Base-by-base conservation (phyloP, 2,797 vertebrate genomes). In the Oryzias dopingdopingensis region DNA sequence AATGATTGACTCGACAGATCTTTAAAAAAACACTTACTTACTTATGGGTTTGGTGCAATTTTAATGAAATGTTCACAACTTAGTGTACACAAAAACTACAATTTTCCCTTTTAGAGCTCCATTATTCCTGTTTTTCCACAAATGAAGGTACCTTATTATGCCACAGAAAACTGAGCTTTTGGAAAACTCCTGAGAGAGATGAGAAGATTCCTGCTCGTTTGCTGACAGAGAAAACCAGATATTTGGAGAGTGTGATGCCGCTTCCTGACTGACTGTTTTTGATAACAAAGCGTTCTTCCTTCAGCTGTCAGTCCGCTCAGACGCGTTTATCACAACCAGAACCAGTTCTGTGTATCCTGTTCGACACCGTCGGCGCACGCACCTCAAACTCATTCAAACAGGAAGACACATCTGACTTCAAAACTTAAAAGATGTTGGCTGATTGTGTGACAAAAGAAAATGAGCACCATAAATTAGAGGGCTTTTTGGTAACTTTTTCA, bases 201-300 rank as follows among this genome's bases (percentile, higher is more conserved):
- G 18, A 62, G 37, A 26, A 23, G 22, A n/a, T 49, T 55, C 37
- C 20, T 29, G 15, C n/a, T 15, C 22, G 16, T 37, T 6, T 4
- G 26, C 18, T 40, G 18, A 24, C 59, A 18, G 41, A 26, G 24
- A 56, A 55, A 56, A 14, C 40, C 26, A 14, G 41, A 43, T 14
- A 15, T 56, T 32, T 50, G 47, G 40, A 49, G 55, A 49, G 45
- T 43, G 18, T 49, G 60, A 20, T 18, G 47, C 41, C 54, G 24
- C 29, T 64, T 64, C 61, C 61, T 56, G 61, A 22, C 52, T 44
- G 42, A 10, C 18, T 45, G 53, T 50, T 56, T 51, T 64, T 42
- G 56, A 64, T 56, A 47, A 56, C 47, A 10, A 20, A 49, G 16
- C 14, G 26, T 47, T 48, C 53, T 64, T 64, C 47, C 61, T 64